Conservation (phyloP, 1,140 invertebrate species). For the Leptinotarsa lineolata region DNA sequence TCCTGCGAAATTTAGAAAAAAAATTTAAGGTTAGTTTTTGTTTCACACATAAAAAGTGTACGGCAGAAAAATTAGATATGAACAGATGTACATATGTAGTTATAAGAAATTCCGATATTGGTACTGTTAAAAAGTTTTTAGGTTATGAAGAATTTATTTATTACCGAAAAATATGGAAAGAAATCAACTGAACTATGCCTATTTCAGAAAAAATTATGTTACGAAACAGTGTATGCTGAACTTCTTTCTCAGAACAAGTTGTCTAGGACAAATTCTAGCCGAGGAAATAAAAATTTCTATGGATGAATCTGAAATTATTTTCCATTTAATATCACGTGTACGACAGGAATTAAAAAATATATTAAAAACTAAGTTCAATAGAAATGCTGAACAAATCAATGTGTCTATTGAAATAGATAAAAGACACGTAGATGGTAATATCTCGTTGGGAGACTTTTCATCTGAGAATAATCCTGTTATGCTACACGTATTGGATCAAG, state of each 20-base stretch:
- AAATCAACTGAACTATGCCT: neutral
- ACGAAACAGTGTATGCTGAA: constrained; percentile 8
- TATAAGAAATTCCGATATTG: too few species aligned
- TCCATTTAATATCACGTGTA: constrained; percentile 32
- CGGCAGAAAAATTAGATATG: too few species aligned
- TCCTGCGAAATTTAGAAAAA: too few species aligned
- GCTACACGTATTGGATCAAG: constrained; percentile 49
- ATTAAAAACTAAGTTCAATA: constrained; percentile 3
- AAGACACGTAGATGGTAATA: constrained; percentile 23
- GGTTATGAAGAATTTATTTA: too few species aligned
- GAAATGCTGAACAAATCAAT: constrained; percentile 20
- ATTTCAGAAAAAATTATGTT: constrained; percentile 13
- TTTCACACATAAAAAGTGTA: too few species aligned
- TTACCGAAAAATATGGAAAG: too few species aligned
- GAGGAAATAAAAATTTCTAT: constrained; percentile 39
- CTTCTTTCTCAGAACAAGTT: constrained; percentile 1
- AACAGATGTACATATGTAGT: too few species aligned
- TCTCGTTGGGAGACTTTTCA: constrained; percentile 16
- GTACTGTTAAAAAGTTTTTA: too few species aligned
- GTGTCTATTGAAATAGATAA: neutral
- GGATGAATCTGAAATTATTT: constrained; percentile 24
- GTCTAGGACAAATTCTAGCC: constrained; percentile 15
- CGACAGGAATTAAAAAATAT: constrained; percentile 29
- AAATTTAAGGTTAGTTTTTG: too few species aligned
- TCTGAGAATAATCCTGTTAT: neutral